Conservation (phyloP, 2,797 vertebrate genomes). For the Malurus splendens region DNA sequence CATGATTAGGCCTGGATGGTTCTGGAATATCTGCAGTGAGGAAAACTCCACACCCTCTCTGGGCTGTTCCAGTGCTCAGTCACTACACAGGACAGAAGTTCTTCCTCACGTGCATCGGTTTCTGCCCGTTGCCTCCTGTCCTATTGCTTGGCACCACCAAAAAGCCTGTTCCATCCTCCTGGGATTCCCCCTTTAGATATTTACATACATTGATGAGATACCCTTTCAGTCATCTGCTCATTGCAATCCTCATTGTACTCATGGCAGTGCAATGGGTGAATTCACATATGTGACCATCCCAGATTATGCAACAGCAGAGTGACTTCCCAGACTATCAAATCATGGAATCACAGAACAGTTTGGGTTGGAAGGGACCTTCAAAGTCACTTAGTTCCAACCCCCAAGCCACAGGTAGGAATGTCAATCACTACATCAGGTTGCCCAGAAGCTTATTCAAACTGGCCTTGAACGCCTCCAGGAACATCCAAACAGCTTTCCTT, state of each 20-base stretch:
- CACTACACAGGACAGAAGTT: neutral
- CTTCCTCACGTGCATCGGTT: neutral
- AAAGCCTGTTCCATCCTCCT: neutral
- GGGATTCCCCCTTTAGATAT: neutral
- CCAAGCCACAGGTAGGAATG: accelerated
- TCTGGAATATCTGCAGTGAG: neutral
- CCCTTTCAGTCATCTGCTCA: neutral
- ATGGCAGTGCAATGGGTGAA: neutral
- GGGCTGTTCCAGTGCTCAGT: neutral
- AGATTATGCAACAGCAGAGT: neutral
- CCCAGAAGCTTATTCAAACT: neutral
- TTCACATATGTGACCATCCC: neutral
- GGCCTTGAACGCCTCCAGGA: neutral
- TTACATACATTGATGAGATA: neutral
- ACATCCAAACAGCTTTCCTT: neutral
- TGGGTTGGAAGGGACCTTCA: neutral
- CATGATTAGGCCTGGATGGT: neutral
- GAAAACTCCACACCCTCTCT: neutral
- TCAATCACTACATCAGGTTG: neutral
- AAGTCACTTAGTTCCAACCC: neutral
- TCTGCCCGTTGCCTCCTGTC: neutral
- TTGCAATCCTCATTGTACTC: neutral
- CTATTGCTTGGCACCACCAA: accelerated
- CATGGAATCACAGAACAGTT: neutral
- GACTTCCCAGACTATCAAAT: neutral